Conservation (phyloP, 2,113 vertebrate species). For the Eolophus roseicapilla region DNA sequence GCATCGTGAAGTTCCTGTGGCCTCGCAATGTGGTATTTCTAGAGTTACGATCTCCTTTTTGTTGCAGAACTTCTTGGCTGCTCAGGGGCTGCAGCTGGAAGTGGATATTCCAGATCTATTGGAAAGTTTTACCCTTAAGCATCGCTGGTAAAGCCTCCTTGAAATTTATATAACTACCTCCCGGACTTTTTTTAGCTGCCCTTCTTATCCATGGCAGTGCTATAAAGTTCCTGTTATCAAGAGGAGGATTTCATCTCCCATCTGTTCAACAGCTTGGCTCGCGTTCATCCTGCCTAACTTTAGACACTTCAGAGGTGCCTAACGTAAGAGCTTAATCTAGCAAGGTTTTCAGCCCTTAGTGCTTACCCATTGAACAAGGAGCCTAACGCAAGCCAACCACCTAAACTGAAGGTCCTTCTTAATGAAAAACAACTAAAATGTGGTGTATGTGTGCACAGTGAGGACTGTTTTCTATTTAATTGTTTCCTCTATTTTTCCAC, state of each 20-base stretch:
- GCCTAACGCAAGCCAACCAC: not conserved
- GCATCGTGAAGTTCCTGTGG: not conserved
- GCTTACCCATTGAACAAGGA: not conserved
- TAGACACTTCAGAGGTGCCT: slow-evolving; percentile 45
- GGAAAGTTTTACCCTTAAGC: slow-evolving; percentile 37
- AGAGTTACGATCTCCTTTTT: not conserved
- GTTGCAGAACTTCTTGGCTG: not conserved
- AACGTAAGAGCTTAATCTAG: slow-evolving; percentile 34
- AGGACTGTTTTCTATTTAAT: not conserved
- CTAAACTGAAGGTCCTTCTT: not conserved
- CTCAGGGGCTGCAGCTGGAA: not conserved
- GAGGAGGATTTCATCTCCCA: slow-evolving; percentile 68
- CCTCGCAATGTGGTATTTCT: not conserved
- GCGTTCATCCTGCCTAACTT: slow-evolving; percentile 64
- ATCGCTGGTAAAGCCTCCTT: slow-evolving; percentile 16
- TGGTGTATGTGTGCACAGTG: not conserved
- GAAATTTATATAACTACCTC: slow-evolving; percentile 51
- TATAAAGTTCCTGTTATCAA: slow-evolving; percentile 64
- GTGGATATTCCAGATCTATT: not conserved
- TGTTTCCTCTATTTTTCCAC: not conserved
- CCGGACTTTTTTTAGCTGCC: slow-evolving; percentile 63
- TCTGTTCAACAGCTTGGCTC: slow-evolving; percentile 66
- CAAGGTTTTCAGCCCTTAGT: not conserved
- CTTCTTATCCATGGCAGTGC: slow-evolving; percentile 58
- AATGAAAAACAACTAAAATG: not conserved